Base-by-base conservation (phyloP, 1,140 invertebrate species). In the Acromyrmex echinatior region DNA sequence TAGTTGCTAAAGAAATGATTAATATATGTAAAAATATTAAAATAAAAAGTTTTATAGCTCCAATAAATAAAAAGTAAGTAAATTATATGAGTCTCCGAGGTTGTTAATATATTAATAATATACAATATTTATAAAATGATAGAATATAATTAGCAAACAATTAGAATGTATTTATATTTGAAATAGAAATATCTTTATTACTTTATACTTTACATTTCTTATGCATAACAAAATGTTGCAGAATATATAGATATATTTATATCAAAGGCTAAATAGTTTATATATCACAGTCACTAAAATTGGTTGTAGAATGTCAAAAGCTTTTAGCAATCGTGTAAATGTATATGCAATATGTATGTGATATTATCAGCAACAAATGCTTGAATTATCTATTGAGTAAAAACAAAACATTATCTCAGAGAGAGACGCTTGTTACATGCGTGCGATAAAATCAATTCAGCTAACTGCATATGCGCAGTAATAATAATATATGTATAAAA, bases 321-420 rank as follows among this genome's bases (percentile, higher is more conserved):
- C 9, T 68, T 21, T 68, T 66, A 60, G n/a, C 18, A 73, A 16
- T 28, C 2, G 1, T 3, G 45, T 49, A 45, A 10, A 60, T 66
- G 28, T 21, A 66, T 68, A 68, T 3, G 60, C n/a, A n/a, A 62
- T 68, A 39, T 3, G 0, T 49, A 45, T 49, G 0, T 65, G 0
- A 51, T 35, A 35, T 70, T 21, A 45, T 81, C 9, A 45, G 16
- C 5, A 53, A 66, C 16, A 80, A 66, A 70, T 25, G 9, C 7
- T 58, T 56, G 31, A 81, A 70, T 71, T 81, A 68, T 80, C n/a
- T 68, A 68, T 68, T 6, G n/a, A 39, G 18, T 16, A 1, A 56
- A 35, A 51, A 21, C 18, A 14, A 68, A 56, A 9, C 45, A 68
- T 39, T 81, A 58, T 81, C 31, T 39, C 3, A 18, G 3, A 65